Evolutionary conservation across 2,797 vertebrate species (phyloP), one percentile per base, ranked within the genome.

Genomic region (Otolemur crassicaudatus): DNA sequence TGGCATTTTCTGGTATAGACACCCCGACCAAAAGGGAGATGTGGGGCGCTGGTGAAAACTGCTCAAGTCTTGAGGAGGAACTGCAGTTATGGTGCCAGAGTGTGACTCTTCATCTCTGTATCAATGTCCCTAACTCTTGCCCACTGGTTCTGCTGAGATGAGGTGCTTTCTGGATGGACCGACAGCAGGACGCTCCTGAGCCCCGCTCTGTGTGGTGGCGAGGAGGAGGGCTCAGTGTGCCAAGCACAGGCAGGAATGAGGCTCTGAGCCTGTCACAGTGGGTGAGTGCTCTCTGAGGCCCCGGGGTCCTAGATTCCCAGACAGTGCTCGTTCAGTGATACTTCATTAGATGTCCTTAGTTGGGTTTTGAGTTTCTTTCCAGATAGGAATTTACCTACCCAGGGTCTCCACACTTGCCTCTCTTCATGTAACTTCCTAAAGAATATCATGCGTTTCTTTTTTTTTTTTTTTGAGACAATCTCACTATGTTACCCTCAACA

Each of bases 251-350:
- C 8, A 7, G 14, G 75, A 12, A 14, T 3, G 9, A 23, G 17
- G 13, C 60, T 37, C 34, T 0, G 2, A 46, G 72, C 63, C 49
- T 31, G 61, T 25, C 4, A 2, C 8, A 2, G n/a, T 5, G 23
- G 20, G 12, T 11, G 37, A 27, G 69, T 14, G 10, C 29, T 16
- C 22, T 65, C 61, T 13, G 31, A 67, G 87, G 56, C 60, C 53
- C 53, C 20, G 29, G 53, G 25, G 0, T 10, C 61, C 72, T 80
- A 67, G 25, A 49, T 29, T 70, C 49, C 73, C 8, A 14, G 61
- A 12, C 31, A 81, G 70, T 34, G 92, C 61, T 90, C 83, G 27
- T 7, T 58, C 22, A n/a, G 53, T 7, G 90, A 72, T 6, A 84
- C 20, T 31, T 49, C 37, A 17, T 34, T 37, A 58, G 86, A 65